phyloP scores from a whole-genome alignment of 2,113 vertebrate species.

The Entelurus aequoreus region DNA sequence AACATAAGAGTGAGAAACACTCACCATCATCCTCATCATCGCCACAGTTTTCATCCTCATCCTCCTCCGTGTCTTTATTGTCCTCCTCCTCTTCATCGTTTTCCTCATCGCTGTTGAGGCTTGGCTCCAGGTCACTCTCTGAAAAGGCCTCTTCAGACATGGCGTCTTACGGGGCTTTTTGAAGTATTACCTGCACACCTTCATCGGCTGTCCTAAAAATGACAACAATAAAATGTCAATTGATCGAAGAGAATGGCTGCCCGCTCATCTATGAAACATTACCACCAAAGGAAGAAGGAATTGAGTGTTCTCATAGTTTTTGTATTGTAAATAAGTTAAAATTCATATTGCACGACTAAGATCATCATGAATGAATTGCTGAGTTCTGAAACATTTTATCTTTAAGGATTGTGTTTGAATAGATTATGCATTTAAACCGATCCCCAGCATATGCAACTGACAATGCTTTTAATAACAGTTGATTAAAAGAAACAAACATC shows the following conservation, averaged over 20 bases:
- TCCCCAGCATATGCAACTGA: too few relatives aligned
- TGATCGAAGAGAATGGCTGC: background rate
- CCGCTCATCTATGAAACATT: too few relatives aligned
- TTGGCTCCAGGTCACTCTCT: constrained; percentile 95
- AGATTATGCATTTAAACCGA: too few relatives aligned
- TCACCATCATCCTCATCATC: constrained; percentile 75
- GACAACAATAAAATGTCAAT: background rate
- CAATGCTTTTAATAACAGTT: too few relatives aligned
- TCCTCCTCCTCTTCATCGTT: constrained; percentile 88
- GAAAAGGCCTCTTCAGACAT: constrained; percentile 99
- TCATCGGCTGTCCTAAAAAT: constrained; percentile 58
- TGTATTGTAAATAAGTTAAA: too few relatives aligned
- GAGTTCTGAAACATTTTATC: too few relatives aligned
- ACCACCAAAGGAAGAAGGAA: too few relatives aligned
- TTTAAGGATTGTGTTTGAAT: too few relatives aligned
- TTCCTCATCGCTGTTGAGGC: constrained; percentile 90
- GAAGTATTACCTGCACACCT: constrained; percentile 92
- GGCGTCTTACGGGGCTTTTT: constrained; percentile 77
- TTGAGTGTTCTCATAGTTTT: too few relatives aligned
- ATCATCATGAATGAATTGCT: too few relatives aligned
- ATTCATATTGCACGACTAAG: too few relatives aligned
- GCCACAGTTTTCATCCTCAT: constrained; percentile 74
- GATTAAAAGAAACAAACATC: background rate
- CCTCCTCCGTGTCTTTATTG: constrained; percentile 79
- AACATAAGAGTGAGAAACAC: constrained; percentile 10